Percentiles rank a stretch among this genome's conserved stretches.
These are phyloP conservation scores for Sturnus vulgaris DNA, from an alignment of 2,113 vertebrate species.

Conservation along the genomic window DNA sequence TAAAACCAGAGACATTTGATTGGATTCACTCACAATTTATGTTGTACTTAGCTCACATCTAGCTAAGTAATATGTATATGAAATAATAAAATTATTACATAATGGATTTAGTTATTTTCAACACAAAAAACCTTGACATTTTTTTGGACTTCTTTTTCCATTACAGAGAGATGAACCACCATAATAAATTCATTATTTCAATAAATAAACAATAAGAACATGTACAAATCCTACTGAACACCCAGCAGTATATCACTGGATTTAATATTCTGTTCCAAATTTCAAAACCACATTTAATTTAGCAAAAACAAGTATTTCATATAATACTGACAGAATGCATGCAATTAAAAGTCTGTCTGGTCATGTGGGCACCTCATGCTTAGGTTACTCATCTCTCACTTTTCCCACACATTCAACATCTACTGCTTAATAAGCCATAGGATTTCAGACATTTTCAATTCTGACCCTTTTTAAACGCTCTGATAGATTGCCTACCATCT, in stretches of 20 bases:
- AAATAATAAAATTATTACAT: not conserved
- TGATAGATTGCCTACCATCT: conserved; percentile 40
- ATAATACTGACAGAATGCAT: not conserved
- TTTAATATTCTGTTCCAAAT: not conserved
- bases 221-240: not conserved
- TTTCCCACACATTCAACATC: conserved; percentile 8
- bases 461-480: conserved; percentile 24
- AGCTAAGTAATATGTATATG: not conserved
- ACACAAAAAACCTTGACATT: not conserved
- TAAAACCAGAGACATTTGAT: not conserved
- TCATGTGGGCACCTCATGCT: not conserved
- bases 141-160: not conserved
- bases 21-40: not conserved
- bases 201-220: not conserved
- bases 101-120: not conserved
- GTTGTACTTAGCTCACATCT: not conserved
- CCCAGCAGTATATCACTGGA: not conserved
- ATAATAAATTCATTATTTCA: not conserved
- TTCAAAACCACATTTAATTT: not conserved
- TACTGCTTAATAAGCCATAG: not conserved
- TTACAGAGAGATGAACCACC: not conserved
- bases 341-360: conserved; percentile 10
- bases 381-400: conserved; percentile 39
- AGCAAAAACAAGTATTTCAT: not conserved
- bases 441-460: conserved; percentile 8